Base-by-base conservation (phyloP, 1,140 invertebrate genomes). In the Meloidogyne chitwoodi region DNA sequence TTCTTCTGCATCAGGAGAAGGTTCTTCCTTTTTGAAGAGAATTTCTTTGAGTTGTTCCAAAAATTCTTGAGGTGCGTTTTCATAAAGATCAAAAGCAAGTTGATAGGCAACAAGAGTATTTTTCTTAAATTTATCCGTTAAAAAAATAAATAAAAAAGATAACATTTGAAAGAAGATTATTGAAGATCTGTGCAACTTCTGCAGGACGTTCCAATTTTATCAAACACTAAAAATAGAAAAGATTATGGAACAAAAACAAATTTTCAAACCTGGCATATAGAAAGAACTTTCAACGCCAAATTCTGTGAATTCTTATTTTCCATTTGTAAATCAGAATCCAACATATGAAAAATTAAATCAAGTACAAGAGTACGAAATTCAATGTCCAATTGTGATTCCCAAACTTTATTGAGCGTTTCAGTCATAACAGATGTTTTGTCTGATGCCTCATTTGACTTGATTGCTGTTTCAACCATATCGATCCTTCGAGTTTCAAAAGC, bases 11-110 rank as follows among this genome's bases (percentile, higher is more conserved):
- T 65, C 29, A 11, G 38, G 38, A 63, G 27, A 34, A n/a, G 26
- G n/a, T 6, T 41, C 29, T 44, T 78, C 27, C 12, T 74, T 65
- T 41, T 16, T 24, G 26, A 77, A 68, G 24, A 62, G 8, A 22
- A 75, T 14, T 26, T 64, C 92, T 44, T 95, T 88, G 12, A 99
- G 93, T 82, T 93, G 91, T 31, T 92, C 92, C 22, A 99, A 89
- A 87, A 98, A 98, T 86, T 98, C 94, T 89, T 99, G 97, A 0
- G 95, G 98, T 0, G 96, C 96, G 19, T 71, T 68, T n/a, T 76
- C 70, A 48, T 75, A 26, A n/a, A 75, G 34, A 77, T 75, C 61
- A 64, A 77, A 77, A 26, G 70, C 64, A 62, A 76, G 38, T 44
- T 77, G 71, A 64, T 56, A 78, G 22, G 66, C 64, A n/a, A 79